A percentile compares a stretch with the other conserved stretches of the same genome.
These are phyloP conservation scores for Amphimallon solstitiale DNA, from an alignment of 2,888 invertebrate species.

Conservation along the genomic window DNA sequence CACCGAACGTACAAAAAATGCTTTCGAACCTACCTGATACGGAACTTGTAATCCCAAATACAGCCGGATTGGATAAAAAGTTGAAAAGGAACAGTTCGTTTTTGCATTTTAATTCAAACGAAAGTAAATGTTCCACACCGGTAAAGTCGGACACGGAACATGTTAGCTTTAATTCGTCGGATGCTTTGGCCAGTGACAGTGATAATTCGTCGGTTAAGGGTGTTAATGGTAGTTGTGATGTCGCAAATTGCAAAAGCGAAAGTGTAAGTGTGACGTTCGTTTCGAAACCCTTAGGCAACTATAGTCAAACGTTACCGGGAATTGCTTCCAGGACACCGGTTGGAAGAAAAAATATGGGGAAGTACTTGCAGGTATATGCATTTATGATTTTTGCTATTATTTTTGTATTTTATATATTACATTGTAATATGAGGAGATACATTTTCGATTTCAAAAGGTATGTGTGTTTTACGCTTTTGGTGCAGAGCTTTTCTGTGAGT, in stretches of 20 bases:
- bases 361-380: conserved; percentile 61
- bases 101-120: conserved; percentile 21
- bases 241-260: conserved; percentile 37
- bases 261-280: conserved; percentile 14
- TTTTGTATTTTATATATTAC: too few relatives aligned
- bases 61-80: conserved; percentile 27
- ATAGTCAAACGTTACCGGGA: conserved; percentile 59
- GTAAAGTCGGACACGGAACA: conserved; percentile 29
- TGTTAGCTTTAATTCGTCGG: conserved; percentile 57
- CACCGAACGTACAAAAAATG: conserved; percentile 68
- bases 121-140: conserved; percentile 6
- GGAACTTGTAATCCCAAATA: conserved; percentile 53
- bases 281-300: conserved; percentile 58
- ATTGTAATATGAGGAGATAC: too few relatives aligned
- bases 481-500: too few relatives aligned
- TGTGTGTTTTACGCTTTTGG: too few relatives aligned
- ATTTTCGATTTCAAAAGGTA: too few relatives aligned
- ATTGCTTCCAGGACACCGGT: conserved; percentile 61
- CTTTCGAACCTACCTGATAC: conserved; percentile 66
- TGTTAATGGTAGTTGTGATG: conserved; percentile 30
- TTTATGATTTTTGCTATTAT: too few relatives aligned
- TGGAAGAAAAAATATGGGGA: conserved; percentile 59
- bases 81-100: conserved; percentile 37
- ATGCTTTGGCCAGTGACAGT: conserved; percentile 49
- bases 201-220: conserved; percentile 23